A percentile compares a stretch with the other conserved stretches of the same genome.
These are phyloP conservation scores for Entomyzon cyanotis DNA, from an alignment of 2,113 vertebrate genomes.

Conservation along the genomic window DNA sequence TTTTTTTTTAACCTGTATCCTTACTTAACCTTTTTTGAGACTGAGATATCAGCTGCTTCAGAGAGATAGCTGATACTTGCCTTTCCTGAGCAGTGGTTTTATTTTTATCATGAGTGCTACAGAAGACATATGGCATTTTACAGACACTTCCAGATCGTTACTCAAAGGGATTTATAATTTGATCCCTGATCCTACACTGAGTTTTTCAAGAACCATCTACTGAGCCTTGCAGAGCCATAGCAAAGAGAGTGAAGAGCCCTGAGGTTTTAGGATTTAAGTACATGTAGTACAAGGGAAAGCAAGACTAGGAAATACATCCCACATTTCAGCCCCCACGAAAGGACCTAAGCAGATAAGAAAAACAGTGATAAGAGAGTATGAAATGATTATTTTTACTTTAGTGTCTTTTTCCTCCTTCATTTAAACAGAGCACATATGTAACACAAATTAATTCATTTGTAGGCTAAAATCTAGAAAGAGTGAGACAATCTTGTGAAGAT, in stretches of 20 bases:
- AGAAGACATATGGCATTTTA: neutral
- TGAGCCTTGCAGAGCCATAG: neutral
- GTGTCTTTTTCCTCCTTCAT: neutral
- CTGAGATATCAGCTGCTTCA: neutral
- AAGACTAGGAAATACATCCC: neutral
- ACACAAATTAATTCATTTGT: neutral
- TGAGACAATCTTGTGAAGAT: neutral
- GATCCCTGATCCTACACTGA: neutral
- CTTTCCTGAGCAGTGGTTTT: neutral
- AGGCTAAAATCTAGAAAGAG: neutral
- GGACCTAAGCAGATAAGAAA: neutral
- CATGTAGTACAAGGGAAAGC: neutral
- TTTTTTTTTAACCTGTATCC: conserved; percentile 3
- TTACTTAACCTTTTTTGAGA: conserved; percentile 31
- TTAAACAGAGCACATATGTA: fast-evolving
- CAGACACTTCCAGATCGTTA: neutral
- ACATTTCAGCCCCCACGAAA: neutral
- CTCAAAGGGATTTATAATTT: neutral
- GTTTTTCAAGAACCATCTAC: neutral
- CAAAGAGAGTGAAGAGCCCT: neutral
- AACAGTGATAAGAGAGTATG: neutral
- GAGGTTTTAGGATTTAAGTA: neutral
- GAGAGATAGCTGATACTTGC: neutral
- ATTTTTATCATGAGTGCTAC: neutral
- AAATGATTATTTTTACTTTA: neutral